Evolutionary conservation across 2,113 vertebrate species (phyloP).

Genomic region (Microtus montanus): DNA sequence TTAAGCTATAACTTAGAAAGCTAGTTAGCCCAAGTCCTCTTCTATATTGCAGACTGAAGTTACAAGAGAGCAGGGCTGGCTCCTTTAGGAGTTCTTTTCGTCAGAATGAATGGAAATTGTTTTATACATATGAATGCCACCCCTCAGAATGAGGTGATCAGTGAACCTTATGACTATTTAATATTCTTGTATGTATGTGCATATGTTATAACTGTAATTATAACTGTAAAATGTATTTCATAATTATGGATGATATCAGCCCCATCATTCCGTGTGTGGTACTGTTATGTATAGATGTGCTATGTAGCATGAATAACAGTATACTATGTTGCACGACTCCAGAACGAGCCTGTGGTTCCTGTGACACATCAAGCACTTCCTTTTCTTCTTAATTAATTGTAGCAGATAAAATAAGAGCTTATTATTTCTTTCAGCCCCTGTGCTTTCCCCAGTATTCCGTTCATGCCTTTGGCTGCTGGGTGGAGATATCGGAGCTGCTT

Average conservation of each 20-base stretch:
- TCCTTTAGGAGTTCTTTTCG: neutral
- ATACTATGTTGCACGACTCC: neutral
- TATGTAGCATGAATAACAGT: neutral
- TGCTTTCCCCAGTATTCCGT: neutral
- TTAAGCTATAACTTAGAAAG: conserved; percentile 3
- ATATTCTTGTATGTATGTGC: neutral
- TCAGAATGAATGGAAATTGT: neutral
- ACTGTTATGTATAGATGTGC: neutral
- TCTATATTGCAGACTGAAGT: neutral
- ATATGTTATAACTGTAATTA: neutral
- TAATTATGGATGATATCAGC: neutral
- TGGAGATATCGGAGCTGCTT: neutral
- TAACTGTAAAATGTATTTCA: neutral
- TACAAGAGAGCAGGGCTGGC: neutral
- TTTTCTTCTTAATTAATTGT: neutral
- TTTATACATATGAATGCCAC: neutral
- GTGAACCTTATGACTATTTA: neutral
- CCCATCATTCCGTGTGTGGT: neutral
- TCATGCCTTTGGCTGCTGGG: neutral
- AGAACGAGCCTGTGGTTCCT: neutral
- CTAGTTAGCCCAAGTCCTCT: neutral
- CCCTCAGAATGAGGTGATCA: neutral
- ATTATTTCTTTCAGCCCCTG: conserved; percentile 22
- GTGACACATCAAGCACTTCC: neutral
- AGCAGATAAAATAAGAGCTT: neutral